Evolutionary conservation across 2,888 invertebrate genomes (phyloP).

Genomic region (Noctua janthe): DNA sequence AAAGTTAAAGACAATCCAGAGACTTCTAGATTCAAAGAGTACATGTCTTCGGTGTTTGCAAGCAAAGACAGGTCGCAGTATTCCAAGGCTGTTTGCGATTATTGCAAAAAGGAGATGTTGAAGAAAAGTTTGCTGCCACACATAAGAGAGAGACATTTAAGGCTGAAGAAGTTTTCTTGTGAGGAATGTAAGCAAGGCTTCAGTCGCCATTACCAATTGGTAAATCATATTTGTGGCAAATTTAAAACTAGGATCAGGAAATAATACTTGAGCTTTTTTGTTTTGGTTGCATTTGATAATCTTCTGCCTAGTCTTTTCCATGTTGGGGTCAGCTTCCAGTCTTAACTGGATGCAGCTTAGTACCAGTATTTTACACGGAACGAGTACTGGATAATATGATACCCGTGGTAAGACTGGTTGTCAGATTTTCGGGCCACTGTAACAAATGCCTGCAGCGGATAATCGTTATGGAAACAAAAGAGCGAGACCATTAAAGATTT

Average conservation of each 20-base stretch:
- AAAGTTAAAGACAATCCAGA: constrained; percentile 24
- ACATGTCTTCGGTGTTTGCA: constrained; percentile 73
- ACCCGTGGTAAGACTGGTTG: not conserved
- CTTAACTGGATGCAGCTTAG: not conserved
- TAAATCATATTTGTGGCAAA: constrained; percentile 77
- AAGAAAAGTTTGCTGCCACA: constrained; percentile 82
- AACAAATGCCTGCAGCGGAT: too few species aligned
- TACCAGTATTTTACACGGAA: not conserved
- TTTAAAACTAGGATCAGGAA: constrained; percentile 49
- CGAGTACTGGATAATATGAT: not conserved
- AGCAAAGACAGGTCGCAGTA: constrained; percentile 73
- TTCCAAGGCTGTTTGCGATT: constrained; percentile 81
- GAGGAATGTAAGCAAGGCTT: constrained; percentile 71
- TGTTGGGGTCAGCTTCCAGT: not conserved
- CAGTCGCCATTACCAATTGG: constrained; percentile 78
- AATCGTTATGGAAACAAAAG: too few species aligned
- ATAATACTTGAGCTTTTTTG: not conserved
- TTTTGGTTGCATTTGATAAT: not conserved
- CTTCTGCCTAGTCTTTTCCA: not conserved
- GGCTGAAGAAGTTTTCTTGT: constrained; percentile 78
- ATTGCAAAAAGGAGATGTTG: constrained; percentile 84
- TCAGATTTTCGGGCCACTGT: too few species aligned
- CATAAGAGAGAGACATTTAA: constrained; percentile 80
- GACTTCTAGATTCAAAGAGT: constrained; percentile 62
- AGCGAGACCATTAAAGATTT: too few species aligned